Conservation (phyloP, 2,888 invertebrate genomes). For the Carcina quercana region DNA sequence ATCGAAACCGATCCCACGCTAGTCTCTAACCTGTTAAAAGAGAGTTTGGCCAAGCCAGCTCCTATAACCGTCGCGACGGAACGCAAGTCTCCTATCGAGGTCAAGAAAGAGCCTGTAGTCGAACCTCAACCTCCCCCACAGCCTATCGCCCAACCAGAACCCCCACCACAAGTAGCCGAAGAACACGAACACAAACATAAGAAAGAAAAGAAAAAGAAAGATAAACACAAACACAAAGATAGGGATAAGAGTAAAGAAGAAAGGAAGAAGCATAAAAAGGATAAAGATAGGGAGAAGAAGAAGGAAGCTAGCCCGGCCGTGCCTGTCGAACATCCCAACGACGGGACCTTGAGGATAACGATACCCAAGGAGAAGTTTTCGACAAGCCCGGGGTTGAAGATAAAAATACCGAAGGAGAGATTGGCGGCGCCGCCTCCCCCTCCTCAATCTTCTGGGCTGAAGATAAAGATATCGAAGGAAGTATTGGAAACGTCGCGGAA, state of each 20-base stretch:
- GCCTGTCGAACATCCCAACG: conserved; percentile 25
- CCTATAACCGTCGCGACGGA: conserved; percentile 60
- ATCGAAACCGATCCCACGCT: conserved; percentile 82
- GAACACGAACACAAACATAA: conserved; percentile 53
- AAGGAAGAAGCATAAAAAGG: conserved; percentile 82
- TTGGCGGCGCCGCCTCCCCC: conserved; percentile 73
- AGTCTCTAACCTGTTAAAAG: conserved; percentile 81
- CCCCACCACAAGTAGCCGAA: conserved; percentile 27
- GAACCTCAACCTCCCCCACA: conserved; percentile 33
- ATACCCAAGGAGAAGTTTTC: conserved; percentile 60
- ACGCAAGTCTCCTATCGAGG: conserved; percentile 44
- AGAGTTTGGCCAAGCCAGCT: conserved; percentile 70
- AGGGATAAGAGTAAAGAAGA: conserved; percentile 83
- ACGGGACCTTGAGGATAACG: conserved; percentile 53
- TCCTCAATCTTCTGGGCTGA: conserved; percentile 70
- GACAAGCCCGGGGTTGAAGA: conserved; percentile 77
- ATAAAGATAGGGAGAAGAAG: conserved; percentile 66
- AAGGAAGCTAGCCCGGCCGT: conserved; percentile 34
- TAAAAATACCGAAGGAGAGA: conserved; percentile 87
- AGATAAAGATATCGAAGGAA: conserved; percentile 88
- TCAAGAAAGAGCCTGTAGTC: conserved; percentile 36
- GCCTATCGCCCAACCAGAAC: conserved; percentile 19
- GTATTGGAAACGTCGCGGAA: conserved; percentile 73
- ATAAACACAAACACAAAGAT: conserved; percentile 87
- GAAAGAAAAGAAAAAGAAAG: conserved; percentile 85